Conservation (phyloP, 2,113 vertebrate species). For the Hystrix cristata region DNA sequence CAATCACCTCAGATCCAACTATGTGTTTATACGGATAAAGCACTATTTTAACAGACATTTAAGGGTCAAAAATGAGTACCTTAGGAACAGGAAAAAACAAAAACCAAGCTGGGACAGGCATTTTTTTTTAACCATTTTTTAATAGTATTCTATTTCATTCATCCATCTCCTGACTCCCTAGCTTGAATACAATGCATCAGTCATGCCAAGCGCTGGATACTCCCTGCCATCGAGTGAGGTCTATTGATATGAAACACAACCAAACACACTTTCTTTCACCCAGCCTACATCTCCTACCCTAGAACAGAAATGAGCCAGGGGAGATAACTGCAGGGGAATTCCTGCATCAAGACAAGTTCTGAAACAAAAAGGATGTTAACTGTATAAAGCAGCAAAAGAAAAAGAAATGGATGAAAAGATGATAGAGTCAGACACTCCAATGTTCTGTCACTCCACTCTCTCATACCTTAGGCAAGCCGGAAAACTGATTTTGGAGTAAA, state of each 20-base stretch:
- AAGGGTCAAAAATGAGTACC: not conserved
- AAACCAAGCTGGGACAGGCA: not conserved
- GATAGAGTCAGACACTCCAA: not conserved
- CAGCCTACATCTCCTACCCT: not conserved
- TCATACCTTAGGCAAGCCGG: constrained; percentile 32
- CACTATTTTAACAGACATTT: not conserved
- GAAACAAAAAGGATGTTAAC: not conserved
- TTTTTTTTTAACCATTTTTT: not conserved
- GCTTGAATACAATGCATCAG: not conserved
- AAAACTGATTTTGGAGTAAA: constrained; percentile 84
- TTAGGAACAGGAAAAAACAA: not conserved
- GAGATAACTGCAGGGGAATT: not conserved
- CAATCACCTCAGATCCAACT: not conserved
- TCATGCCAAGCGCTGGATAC: not conserved
- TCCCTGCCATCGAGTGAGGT: not conserved
- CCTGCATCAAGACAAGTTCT: not conserved
- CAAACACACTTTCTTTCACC: not conserved
- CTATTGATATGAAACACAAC: not conserved
- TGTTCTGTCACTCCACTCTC: not conserved
- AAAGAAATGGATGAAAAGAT: not conserved
- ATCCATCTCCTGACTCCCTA: not conserved
- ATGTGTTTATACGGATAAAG: not conserved
- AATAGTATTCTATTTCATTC: not conserved
- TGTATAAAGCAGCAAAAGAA: not conserved
- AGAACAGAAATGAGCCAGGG: not conserved